A percentile compares a stretch with the other conserved stretches of the same genome.
phyloP scores from a whole-genome alignment of 2,113 vertebrate species.

The Alethe diademata region DNA sequence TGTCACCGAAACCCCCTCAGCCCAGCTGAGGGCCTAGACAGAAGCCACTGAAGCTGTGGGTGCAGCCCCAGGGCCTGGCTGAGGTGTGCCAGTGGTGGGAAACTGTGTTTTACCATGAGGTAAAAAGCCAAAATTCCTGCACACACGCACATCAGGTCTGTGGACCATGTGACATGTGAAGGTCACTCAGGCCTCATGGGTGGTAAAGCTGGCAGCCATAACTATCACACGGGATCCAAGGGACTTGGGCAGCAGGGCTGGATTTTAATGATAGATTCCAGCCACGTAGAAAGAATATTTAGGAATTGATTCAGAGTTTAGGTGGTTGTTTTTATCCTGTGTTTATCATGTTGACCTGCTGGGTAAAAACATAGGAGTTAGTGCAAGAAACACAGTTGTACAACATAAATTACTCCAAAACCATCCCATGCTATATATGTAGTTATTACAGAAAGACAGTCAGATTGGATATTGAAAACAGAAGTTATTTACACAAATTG shows the following conservation, averaged over 20 bases:
- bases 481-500: background rate
- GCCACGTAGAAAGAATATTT: background rate
- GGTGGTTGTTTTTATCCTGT: background rate
- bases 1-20: rapidly evolving
- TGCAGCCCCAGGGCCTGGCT: background rate
- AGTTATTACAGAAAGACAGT: background rate
- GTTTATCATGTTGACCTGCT: background rate
- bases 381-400: background rate
- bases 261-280: background rate
- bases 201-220: background rate
- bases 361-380: background rate
- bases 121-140: background rate
- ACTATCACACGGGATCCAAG: background rate
- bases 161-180: background rate
- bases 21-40: rapidly evolving
- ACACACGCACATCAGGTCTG: rapidly evolving
- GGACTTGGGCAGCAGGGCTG: background rate
- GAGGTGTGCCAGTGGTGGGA: background rate
- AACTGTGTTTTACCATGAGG: background rate
- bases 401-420: background rate
- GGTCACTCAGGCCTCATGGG: background rate
- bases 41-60: rapidly evolving
- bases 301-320: background rate
- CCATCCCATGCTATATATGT: background rate
- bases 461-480: background rate